Percentiles rank a stretch among this genome's conserved stretches.
These are phyloP conservation scores for Ciconia boyciana DNA, from an alignment of 2,113 vertebrate genomes.

Conservation along the genomic window DNA sequence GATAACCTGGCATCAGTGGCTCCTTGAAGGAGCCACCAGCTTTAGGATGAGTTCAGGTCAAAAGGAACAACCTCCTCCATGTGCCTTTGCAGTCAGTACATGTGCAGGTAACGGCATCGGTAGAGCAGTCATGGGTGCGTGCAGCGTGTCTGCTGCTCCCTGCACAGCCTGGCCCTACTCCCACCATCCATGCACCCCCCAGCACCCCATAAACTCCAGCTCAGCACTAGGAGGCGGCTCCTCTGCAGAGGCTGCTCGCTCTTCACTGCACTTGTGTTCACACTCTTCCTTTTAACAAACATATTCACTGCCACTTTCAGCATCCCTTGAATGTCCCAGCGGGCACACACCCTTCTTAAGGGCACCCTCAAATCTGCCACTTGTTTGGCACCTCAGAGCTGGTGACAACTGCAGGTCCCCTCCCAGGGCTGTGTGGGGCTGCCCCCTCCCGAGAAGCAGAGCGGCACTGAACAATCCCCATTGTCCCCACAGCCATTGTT, in stretches of 20 bases:
- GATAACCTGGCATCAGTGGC: background rate
- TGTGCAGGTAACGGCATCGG: fast-evolving
- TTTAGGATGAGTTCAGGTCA: background rate
- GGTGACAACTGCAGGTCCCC: background rate
- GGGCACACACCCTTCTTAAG: fast-evolving
- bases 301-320: background rate
- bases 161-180: background rate
- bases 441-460: background rate
- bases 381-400: background rate
- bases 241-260: background rate
- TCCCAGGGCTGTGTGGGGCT: background rate
- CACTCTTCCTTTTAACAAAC: background rate
- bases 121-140: fast-evolving
- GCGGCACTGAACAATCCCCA: background rate
- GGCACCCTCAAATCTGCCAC: background rate
- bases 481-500: conserved; percentile 21
- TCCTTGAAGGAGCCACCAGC: background rate
- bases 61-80: background rate
- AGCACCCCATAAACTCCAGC: background rate
- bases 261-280: fast-evolving
- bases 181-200: background rate
- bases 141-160: fast-evolving
- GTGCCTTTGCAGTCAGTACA: background rate
- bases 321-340: fast-evolving
- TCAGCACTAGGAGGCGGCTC: background rate